Conservation (phyloP, 2,797 vertebrate genomes). For the Neosilurus mollespiculum region DNA sequence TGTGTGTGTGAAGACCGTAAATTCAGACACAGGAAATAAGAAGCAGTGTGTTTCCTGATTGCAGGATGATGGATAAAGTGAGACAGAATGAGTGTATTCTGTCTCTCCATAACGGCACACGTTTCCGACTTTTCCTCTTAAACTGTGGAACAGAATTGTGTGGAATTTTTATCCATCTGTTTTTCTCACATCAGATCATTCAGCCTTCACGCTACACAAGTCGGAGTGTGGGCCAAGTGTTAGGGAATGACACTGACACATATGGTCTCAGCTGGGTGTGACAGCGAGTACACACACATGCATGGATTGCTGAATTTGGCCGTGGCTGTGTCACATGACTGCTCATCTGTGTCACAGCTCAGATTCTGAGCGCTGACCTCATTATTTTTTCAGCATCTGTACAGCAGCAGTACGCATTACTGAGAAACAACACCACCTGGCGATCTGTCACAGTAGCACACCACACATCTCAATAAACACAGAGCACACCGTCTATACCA, state of each 20-base stretch:
- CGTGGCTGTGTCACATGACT: not conserved
- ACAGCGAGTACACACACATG: not conserved
- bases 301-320: not conserved
- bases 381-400: constrained; percentile 2
- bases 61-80: not conserved
- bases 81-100: not conserved
- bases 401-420: not conserved
- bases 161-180: not conserved
- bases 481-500: too few species aligned
- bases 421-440: not conserved
- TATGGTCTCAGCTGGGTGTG: constrained; percentile 2
- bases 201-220: not conserved
- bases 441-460: not conserved
- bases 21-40: not conserved
- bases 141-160: not conserved
- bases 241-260: not conserved
- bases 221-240: not conserved
- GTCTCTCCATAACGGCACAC: not conserved
- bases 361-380: not conserved
- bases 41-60: not conserved
- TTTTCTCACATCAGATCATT: not conserved
- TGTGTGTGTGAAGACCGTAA: too few species aligned
- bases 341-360: constrained; percentile 13
- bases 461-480: not conserved
- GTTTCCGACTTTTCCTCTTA: not conserved